These are phyloP conservation scores for Stegastes partitus DNA, from an alignment of 2,113 vertebrate species.

Conservation along the genomic window DNA sequence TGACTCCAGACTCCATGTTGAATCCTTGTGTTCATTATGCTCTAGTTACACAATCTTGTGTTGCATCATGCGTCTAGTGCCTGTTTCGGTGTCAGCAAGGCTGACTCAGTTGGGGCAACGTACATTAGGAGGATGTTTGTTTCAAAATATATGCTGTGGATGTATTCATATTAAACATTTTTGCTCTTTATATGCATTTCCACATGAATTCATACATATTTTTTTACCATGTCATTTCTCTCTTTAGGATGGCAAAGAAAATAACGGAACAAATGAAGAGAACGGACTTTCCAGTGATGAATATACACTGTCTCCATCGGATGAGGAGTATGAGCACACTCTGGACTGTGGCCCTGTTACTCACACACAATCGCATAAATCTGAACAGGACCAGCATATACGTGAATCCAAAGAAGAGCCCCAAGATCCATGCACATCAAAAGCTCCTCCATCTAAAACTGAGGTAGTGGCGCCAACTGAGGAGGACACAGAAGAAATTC, in stretches of 20 bases:
- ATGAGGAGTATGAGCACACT: conserved; percentile 62
- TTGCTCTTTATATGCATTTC: background rate
- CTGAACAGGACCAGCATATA: conserved; percentile 16
- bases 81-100: background rate
- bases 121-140: background rate
- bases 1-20: conserved; percentile 15
- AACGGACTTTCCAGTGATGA: conserved; percentile 56
- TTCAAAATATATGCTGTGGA: background rate
- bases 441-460: background rate
- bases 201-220: background rate
- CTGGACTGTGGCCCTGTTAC: conserved; percentile 41
- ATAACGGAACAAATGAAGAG: conserved; percentile 23
- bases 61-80: conserved; percentile 27
- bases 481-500: background rate
- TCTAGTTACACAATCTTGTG: conserved; percentile 27
- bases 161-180: background rate
- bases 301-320: conserved; percentile 64
- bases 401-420: conserved; percentile 26
- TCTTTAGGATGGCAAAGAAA: conserved; percentile 33
- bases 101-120: background rate
- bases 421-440: background rate
- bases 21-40: conserved; percentile 7
- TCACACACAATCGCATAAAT: background rate
- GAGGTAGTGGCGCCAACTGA: background rate
- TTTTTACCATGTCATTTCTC: background rate